Conservation (phyloP, 2,113 vertebrate species). For the Silurus meridionalis region DNA sequence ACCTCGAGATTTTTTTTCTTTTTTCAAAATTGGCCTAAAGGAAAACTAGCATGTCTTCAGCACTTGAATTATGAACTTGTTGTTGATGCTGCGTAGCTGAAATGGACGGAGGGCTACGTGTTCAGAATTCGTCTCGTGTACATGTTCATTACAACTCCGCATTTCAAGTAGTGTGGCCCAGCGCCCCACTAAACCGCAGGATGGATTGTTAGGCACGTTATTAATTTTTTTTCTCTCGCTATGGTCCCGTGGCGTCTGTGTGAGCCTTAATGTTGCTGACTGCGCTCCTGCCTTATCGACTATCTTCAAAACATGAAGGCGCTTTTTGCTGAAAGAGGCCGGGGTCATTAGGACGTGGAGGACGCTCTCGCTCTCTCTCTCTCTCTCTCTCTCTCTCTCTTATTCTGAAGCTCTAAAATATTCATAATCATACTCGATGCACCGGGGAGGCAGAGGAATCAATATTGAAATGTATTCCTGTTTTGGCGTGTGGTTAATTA, state of each 20-base stretch:
- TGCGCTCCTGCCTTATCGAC: conserved; percentile 77
- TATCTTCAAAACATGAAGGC: conserved; percentile 83
- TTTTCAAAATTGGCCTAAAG: background rate
- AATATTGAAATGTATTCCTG: conserved; percentile 82
- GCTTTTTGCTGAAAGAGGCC: conserved; percentile 81
- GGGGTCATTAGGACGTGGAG: conserved; percentile 74
- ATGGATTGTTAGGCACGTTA: conserved; percentile 83
- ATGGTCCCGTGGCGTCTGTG: conserved; percentile 74
- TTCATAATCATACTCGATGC: conserved; percentile 81
- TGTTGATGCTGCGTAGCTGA: background rate
- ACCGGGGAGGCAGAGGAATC: conserved; percentile 63
- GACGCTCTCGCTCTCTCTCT: background rate
- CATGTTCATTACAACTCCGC: conserved; percentile 75
- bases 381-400: conserved; percentile 54
- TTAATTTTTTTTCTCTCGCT: conserved; percentile 73
- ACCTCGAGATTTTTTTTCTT: background rate
- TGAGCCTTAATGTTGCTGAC: conserved; percentile 82
- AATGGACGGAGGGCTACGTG: conserved; percentile 45
- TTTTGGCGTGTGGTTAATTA: conserved; percentile 79
- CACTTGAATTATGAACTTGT: background rate
- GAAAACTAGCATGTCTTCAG: background rate
- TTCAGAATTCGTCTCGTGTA: conserved; percentile 73
- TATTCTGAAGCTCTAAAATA: conserved; percentile 78
- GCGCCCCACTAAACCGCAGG: conserved; percentile 76
- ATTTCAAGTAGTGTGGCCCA: conserved; percentile 73